phyloP scores from a whole-genome alignment of 1,140 invertebrate genomes.

The Protaetia brevitarsis region DNA sequence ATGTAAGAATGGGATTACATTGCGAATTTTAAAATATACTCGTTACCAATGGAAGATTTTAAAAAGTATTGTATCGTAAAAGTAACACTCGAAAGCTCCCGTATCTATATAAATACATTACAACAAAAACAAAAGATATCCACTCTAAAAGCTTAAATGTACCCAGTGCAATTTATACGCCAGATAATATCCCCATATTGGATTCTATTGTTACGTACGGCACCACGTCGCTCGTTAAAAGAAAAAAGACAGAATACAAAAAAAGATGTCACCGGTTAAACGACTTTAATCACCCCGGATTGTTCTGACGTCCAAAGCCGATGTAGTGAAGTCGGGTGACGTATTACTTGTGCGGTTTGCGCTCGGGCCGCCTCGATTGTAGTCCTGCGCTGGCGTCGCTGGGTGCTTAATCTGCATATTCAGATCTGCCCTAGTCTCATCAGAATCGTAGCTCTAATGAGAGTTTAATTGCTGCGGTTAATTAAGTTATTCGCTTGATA shows the following conservation, averaged over 20 bases:
- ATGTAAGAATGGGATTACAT: too few species aligned
- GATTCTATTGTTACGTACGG: neutral
- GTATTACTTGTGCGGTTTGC: neutral
- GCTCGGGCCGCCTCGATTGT: neutral
- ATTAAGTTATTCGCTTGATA: conserved; percentile 21
- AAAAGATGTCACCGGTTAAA: conserved; percentile 2
- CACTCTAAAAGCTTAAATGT: neutral
- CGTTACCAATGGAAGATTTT: too few species aligned
- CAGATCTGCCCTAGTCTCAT: conserved; percentile 2
- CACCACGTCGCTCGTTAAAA: neutral
- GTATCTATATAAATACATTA: too few species aligned
- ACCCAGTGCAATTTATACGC: neutral
- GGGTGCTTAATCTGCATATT: conserved; percentile 20
- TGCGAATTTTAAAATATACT: too few species aligned
- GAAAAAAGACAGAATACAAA: neutral
- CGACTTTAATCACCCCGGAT: conserved; percentile 17
- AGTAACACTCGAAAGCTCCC: too few species aligned
- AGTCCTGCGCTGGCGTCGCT: neutral
- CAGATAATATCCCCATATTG: neutral
- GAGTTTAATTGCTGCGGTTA: conserved; percentile 20
- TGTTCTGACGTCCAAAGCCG: neutral
- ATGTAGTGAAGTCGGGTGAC: neutral
- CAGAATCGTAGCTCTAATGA: conserved; percentile 20
- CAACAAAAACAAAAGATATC: too few species aligned
- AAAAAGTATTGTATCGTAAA: too few species aligned